Base-by-base conservation (phyloP, 2,113 vertebrate species). In the Peromyscus polionotus region DNA sequence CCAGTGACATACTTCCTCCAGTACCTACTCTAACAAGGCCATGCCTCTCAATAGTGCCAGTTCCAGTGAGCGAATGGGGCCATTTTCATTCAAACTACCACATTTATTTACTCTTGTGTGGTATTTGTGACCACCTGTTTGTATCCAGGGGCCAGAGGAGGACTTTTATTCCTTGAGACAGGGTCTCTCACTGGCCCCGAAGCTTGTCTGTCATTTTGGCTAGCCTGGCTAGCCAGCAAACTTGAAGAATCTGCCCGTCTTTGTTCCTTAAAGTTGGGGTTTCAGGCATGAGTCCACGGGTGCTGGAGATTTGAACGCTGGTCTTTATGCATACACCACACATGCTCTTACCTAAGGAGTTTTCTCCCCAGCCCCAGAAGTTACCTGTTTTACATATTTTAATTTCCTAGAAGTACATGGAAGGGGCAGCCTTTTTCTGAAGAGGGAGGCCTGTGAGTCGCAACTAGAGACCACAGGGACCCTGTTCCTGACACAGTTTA, bases 371-470 rank as follows among this genome's bases (percentile, higher is more conserved):
- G n/a, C 24, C 14, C 77, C 26, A 84, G 81, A 63, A 63, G 28
- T 63, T 31, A 85, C 59, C 4, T 42, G 65, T 85, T 42, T 79
- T 70, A 83, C 59, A 7, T n/a, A 61, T 51, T 89, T 93, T 75
- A 88, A 86, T 81, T 87, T 83, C 28, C 80, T 95, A 42, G 39
- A 90, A 90, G 59, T 95, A 6, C 67, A 75, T 87, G 92, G 14
- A 84, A 14, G 67, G 57, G 42, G 14, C 68, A 96, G 1, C 57
- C 11, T 76, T 95, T 96, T 93, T 93, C 51, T 95, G 94, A 92
- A 92, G 93, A 97, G 51, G n/a, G n/a, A 93, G 88, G 45, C 19
- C 42, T 48, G 20, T 94, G 45, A 81, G 33, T 94, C 88, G 57
- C 72, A 76, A 75, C 3, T 26, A 16, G 92, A 93, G 57, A 95